A percentile compares a stretch with the other conserved stretches of the same genome.
These are phyloP conservation scores for Amblyornis subalaris DNA, from an alignment of 2,113 vertebrate species.

Conservation along the genomic window DNA sequence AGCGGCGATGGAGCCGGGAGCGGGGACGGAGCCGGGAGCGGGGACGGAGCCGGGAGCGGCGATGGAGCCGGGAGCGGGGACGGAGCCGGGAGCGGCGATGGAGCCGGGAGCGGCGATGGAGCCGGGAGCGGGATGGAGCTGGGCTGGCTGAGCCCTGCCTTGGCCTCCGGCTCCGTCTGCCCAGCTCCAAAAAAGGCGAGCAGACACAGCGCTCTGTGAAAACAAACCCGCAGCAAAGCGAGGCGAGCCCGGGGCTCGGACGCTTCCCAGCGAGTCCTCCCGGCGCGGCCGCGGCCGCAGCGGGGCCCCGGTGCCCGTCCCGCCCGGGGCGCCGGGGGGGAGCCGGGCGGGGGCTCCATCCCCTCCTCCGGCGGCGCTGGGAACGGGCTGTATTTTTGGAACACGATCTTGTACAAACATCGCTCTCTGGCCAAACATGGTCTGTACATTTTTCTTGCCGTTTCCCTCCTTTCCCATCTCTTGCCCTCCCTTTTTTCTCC, in stretches of 20 bases:
- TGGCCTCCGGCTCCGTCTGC: neutral
- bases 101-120: accelerated
- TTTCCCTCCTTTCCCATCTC: neutral
- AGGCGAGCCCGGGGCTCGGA: accelerated
- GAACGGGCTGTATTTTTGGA: constrained; percentile 59
- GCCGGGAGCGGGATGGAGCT: no score
- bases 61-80: no score
- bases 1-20: accelerated
- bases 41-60: neutral
- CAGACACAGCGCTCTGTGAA: accelerated
- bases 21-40: neutral
- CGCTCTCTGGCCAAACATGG: constrained; percentile 53
- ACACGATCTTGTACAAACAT: constrained; percentile 58
- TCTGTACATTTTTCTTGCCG: neutral
- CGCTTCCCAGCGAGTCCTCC: neutral
- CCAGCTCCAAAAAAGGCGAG: constrained; percentile 41
- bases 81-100: neutral
- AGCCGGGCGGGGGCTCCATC: neutral
- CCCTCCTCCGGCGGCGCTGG: neutral
- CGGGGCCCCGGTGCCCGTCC: neutral
- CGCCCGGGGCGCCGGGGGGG: neutral
- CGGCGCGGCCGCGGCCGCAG: neutral
- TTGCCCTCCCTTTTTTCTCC: neutral
- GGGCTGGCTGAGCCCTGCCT: neutral
- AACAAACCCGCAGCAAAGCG: accelerated